Evolutionary conservation across 2,113 vertebrate species (phyloP).

Genomic region (Laticauda colubrina): DNA sequence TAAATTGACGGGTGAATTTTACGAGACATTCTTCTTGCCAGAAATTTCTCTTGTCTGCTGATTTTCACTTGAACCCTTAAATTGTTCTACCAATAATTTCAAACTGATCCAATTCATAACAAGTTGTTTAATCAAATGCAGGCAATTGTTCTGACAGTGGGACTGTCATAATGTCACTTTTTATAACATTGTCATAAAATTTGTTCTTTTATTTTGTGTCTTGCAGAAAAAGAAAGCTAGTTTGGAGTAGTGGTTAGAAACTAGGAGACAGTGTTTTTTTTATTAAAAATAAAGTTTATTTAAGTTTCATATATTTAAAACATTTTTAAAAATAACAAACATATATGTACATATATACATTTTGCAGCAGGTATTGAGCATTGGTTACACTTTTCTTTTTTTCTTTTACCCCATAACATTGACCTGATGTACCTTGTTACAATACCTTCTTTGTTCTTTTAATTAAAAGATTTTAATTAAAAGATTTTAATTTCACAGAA

Average conservation of each 20-base stretch:
- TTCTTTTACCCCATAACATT: too few relatives aligned
- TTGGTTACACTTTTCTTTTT: too few relatives aligned
- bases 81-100: background rate
- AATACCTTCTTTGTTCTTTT: too few relatives aligned
- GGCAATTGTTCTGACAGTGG: background rate
- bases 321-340: too few relatives aligned
- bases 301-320: too few relatives aligned
- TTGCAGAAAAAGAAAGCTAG: background rate
- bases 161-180: background rate
- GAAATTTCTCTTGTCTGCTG: background rate
- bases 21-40: background rate
- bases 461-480: too few relatives aligned
- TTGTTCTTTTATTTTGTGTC: background rate
- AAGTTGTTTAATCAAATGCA: background rate
- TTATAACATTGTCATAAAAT: background rate
- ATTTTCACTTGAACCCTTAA: constrained; percentile 2
- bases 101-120: background rate
- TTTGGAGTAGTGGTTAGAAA: background rate
- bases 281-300: too few relatives aligned
- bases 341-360: too few relatives aligned
- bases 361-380: too few relatives aligned
- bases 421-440: too few relatives aligned
- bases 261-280: background rate
- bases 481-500: too few relatives aligned
- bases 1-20: background rate